Evolutionary conservation across 2,113 vertebrate species (phyloP).

Genomic region (Butorides virescens): DNA sequence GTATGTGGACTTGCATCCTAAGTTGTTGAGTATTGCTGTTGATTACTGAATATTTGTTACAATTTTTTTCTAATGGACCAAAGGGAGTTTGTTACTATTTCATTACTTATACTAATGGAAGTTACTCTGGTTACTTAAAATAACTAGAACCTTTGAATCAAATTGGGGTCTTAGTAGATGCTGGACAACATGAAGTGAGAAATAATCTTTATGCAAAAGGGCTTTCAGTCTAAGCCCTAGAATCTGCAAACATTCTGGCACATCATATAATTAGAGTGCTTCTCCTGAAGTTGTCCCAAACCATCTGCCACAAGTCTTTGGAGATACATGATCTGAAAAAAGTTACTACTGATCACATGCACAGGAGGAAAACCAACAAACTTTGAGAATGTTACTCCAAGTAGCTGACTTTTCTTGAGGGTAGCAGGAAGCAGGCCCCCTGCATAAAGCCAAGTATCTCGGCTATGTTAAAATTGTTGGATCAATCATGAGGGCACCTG

Average conservation of each 20-base stretch:
- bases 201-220: neutral
- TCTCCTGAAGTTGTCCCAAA: neutral
- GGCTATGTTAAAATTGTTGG: neutral
- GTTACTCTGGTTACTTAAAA: neutral
- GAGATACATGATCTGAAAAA: neutral
- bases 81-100: neutral
- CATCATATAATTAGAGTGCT: neutral
- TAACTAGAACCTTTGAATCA: neutral
- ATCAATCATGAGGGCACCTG: neutral
- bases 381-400: neutral
- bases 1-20: neutral
- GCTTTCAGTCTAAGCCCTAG: neutral
- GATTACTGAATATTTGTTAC: neutral
- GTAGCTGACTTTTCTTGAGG: neutral
- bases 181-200: neutral
- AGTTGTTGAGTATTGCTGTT: neutral
- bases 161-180: neutral
- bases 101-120: neutral
- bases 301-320: neutral
- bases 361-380: neutral
- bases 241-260: neutral
- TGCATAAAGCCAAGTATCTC: neutral
- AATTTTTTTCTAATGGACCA: neutral
- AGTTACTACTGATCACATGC: fast-evolving
- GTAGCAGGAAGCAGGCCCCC: neutral